Conservation (phyloP, 2,797 vertebrate genomes). For the Pelochelys cantorii region DNA sequence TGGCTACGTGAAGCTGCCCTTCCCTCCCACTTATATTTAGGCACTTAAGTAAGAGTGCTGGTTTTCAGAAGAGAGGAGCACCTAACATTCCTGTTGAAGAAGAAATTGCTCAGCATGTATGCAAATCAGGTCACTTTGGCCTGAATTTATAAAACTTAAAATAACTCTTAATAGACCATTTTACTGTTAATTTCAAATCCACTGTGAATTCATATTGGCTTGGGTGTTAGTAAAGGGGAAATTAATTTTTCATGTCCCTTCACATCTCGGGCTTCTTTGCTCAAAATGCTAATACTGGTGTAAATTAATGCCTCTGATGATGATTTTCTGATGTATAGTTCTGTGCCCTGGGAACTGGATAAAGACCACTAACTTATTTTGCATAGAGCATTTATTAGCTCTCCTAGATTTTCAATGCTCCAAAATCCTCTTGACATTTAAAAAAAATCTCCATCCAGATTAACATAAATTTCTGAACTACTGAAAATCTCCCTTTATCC, state of each 20-base stretch:
- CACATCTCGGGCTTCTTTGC: neutral
- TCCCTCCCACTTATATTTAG: neutral
- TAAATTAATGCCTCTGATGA: neutral
- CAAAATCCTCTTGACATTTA: accelerated
- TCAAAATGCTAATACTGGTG: accelerated
- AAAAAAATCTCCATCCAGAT: neutral
- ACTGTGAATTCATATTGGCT: neutral
- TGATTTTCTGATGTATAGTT: neutral
- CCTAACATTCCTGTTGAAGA: neutral
- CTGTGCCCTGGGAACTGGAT: neutral
- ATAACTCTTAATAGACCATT: neutral
- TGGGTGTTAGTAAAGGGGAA: neutral
- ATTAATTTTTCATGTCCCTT: neutral
- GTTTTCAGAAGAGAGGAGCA: neutral
- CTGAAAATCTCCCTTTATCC: neutral
- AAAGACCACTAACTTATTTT: accelerated
- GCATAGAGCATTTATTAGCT: accelerated
- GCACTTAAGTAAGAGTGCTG: accelerated
- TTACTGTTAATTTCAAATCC: neutral
- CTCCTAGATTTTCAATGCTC: neutral
- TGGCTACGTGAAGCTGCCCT: neutral
- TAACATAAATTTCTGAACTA: neutral
- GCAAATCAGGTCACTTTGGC: neutral
- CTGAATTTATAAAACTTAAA: neutral
- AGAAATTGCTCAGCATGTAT: neutral